Evolutionary conservation across 2,888 invertebrate species (phyloP).

Genomic region (Phania funesta): DNA sequence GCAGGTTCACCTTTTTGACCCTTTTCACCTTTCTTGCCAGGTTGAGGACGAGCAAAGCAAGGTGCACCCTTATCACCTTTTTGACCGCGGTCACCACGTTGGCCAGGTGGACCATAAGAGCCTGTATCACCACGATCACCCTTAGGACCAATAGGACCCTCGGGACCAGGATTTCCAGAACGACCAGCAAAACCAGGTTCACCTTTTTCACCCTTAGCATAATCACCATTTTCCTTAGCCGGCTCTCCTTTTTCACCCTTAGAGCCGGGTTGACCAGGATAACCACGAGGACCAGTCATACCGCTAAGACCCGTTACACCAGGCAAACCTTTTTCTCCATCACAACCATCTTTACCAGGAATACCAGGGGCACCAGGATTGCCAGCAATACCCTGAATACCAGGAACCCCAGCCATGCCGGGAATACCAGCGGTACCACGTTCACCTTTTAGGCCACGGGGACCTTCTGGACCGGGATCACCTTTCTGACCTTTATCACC

Average conservation of each 20-base stretch:
- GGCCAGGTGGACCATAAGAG: slow-evolving; percentile 82
- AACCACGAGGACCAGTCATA: slow-evolving; percentile 88
- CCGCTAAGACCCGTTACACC: slow-evolving; percentile 88
- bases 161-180: slow-evolving; percentile 76
- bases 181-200: slow-evolving; percentile 82
- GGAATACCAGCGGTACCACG: slow-evolving; percentile 92
- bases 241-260: slow-evolving; percentile 90
- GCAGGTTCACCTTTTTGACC: slow-evolving; percentile 83
- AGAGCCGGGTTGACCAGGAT: slow-evolving; percentile 80
- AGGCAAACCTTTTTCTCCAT: slow-evolving; percentile 93
- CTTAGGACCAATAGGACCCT: slow-evolving; percentile 84
- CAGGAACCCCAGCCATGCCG: slow-evolving; percentile 88
- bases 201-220: slow-evolving; percentile 92
- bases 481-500: slow-evolving; percentile 95
- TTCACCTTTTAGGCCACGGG: slow-evolving; percentile 91
- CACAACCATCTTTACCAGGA: slow-evolving; percentile 96
- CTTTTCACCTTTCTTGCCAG: slow-evolving; percentile 83
- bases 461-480: slow-evolving; percentile 90
- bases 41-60: slow-evolving; percentile 80
- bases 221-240: slow-evolving; percentile 82
- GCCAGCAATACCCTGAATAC: slow-evolving; percentile 77
- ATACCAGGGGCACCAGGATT: slow-evolving; percentile 86
- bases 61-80: slow-evolving; percentile 86
- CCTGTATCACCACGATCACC: slow-evolving; percentile 84
- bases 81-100: slow-evolving; percentile 87